Evolutionary conservation across 2,113 vertebrate species (phyloP).

Genomic region (Salvelinus fontinalis): DNA sequence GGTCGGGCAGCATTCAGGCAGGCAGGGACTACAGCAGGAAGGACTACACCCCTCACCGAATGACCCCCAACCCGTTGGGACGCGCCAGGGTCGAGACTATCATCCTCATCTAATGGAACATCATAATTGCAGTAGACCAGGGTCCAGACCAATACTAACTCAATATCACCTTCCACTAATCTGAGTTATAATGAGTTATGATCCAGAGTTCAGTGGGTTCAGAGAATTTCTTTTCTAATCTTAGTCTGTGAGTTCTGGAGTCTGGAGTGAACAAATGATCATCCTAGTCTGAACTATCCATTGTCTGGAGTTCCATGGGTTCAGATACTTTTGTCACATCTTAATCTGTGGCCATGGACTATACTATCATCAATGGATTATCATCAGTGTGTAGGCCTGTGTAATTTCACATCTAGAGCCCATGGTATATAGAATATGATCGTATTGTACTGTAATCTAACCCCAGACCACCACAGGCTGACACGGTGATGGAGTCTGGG

Average conservation of each 20-base stretch:
- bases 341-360: no score
- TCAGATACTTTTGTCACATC: no score
- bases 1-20: constrained; percentile 72
- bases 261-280: no score
- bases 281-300: no score
- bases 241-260: no score
- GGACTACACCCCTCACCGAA: constrained; percentile 58
- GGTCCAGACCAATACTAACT: constrained; percentile 43
- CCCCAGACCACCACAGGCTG: no score
- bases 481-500: constrained; percentile 31
- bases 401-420: no score
- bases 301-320: no score
- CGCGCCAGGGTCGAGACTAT: constrained; percentile 79
- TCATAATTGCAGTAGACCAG: constrained; percentile 63
- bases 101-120: constrained; percentile 70
- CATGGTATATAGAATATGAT: no score
- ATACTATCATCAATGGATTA: no score
- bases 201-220: constrained; percentile 22
- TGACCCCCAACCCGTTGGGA: constrained; percentile 70
- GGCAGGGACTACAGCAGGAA: constrained; percentile 40
- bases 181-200: constrained; percentile 46
- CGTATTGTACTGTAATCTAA: no score
- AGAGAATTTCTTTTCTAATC: not conserved
- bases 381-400: no score
- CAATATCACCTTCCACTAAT: constrained; percentile 32